Percentiles rank a stretch among this genome's conserved stretches.
These are phyloP conservation scores for Huso huso DNA, from an alignment of 2,797 vertebrate species.

Conservation along the genomic window DNA sequence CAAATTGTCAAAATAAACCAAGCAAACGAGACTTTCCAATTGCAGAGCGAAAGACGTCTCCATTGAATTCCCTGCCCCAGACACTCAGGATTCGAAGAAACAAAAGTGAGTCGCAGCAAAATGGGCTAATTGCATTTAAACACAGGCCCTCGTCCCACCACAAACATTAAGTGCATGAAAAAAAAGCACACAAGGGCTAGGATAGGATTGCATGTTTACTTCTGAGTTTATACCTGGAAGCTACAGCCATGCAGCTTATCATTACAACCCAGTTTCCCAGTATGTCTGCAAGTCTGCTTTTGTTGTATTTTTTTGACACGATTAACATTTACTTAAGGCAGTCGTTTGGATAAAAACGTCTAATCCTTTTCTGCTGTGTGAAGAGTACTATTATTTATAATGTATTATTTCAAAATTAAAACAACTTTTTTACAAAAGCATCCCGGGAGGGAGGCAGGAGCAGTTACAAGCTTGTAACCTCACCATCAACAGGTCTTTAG, in stretches of 20 bases:
- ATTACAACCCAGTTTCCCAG: background rate
- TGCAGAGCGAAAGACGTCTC: background rate
- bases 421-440: too few species aligned
- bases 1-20: background rate
- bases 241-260: background rate
- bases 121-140: conserved; percentile 5
- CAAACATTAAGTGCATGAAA: background rate
- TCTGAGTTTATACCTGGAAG: background rate
- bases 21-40: background rate
- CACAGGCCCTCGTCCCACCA: background rate
- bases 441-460: too few species aligned
- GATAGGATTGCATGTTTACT: background rate
- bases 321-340: background rate
- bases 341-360: background rate
- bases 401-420: too few species aligned
- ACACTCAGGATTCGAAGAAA: background rate
- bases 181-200: background rate
- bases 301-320: background rate
- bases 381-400: too few species aligned
- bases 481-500: too few species aligned
- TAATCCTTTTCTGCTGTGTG: background rate
- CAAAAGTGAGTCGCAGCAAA: background rate
- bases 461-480: too few species aligned
- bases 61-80: background rate
- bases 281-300: background rate